Evolutionary conservation across 2,888 invertebrate species (phyloP).

Genomic region (Diogma glabrata): DNA sequence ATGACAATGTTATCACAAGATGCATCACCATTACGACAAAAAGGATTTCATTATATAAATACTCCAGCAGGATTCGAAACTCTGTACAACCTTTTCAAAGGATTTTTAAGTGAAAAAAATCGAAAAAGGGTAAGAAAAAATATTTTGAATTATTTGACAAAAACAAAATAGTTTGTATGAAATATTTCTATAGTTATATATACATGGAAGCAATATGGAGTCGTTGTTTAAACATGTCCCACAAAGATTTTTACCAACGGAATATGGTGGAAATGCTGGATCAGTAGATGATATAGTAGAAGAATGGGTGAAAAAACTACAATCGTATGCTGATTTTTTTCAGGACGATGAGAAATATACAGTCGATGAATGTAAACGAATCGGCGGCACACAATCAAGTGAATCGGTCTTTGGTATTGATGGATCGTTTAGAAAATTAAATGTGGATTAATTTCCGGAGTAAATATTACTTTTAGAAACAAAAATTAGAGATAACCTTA

Average conservation of each 20-base stretch:
- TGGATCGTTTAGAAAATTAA: constrained; percentile 31
- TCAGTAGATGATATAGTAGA: constrained; percentile 32
- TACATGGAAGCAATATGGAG: constrained; percentile 44
- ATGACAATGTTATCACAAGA: constrained; percentile 42
- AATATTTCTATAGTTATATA: constrained; percentile 39
- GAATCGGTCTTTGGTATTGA: constrained; percentile 30
- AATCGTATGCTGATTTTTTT: constrained; percentile 29
- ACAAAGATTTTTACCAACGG: constrained; percentile 45
- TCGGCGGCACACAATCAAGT: constrained; percentile 23
- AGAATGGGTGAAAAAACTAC: constrained; percentile 31
- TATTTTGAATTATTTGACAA: constrained; percentile 21
- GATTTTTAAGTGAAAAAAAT: constrained; percentile 48
- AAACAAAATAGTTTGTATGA: too few species aligned
- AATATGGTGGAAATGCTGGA: constrained; percentile 47
- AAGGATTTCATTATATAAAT: constrained; percentile 47
- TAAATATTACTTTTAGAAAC: too few species aligned
- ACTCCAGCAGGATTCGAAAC: constrained; percentile 46
- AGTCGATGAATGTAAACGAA: constrained; percentile 27
- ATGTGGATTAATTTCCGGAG: too few species aligned
- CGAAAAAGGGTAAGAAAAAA: constrained; percentile 42
- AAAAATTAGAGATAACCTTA: too few species aligned
- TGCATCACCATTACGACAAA: constrained; percentile 46
- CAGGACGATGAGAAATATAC: constrained; percentile 27
- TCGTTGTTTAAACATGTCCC: constrained; percentile 46
- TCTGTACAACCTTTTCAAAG: constrained; percentile 43